Evolutionary conservation across 2,888 invertebrate genomes (phyloP), one percentile per base, ranked within the genome.

Genomic region (Ceriagrion tenellum): DNA sequence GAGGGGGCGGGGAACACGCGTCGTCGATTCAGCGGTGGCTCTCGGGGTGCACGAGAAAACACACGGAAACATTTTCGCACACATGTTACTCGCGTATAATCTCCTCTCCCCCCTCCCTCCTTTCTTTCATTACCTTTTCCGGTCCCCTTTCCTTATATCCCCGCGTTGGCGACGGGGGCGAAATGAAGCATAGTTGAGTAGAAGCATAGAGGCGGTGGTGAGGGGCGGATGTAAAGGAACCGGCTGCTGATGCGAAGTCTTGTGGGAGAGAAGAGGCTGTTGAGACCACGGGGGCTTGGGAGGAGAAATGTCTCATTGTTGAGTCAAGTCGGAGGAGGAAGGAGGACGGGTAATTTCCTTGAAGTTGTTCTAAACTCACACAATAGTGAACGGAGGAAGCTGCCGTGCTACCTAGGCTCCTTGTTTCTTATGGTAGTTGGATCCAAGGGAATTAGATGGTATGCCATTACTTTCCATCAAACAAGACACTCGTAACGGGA

Each of bases 1-100:
- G 16, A 18, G 18, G 69, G 26, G 56, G 26, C 59, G 91, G 18
- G 23, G 91, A 91, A 63, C 91, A 69, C 63, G 91, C 35, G 47
- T 63, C 69, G 91, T 47, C 40, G 56, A 56, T 56, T 56, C 90
- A 56, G 26, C 90, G 40, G 59, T 20, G 91, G 63, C 91, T 13
- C n/a, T 63, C 59, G 2, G 26, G n/a, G 63, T 59, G 63, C 63
- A 26, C 63, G 63, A 30, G 91, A 35, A 91, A 91, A 91, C 91
- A 91, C 91, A 26, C 35, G 63, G 40, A 91, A 35, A 91, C 63
- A 91, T 63, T 40, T 91, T 69, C 40, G 91, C 91, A 69, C 90
- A 91, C 91, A 63, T 91, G 91, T 69, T 55, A 55, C 55, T 35
- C 6, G 8, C 16, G 55, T 47, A 13, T n/a, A n/a, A n/a, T n/a